These are phyloP conservation scores for Muntiacus muntjak DNA, from an alignment of 2,113 vertebrate species.

Conservation along the genomic window DNA sequence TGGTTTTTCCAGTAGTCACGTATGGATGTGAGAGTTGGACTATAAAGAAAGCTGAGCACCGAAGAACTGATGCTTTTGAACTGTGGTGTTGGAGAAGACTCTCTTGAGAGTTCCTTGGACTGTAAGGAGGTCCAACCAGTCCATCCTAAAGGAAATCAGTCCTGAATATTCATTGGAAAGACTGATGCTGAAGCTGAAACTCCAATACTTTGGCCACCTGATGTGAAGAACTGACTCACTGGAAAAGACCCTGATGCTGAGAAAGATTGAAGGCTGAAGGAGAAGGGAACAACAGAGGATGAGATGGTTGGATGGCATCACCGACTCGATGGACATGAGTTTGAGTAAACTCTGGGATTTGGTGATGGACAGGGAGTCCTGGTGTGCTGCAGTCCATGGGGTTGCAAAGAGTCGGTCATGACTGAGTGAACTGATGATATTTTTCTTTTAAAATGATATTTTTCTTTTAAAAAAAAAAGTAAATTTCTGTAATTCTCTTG, in stretches of 20 bases:
- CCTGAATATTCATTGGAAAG: neutral
- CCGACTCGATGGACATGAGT: neutral
- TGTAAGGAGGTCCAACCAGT: neutral
- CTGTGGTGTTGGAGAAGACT: neutral
- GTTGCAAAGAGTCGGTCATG: neutral
- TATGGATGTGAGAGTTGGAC: neutral
- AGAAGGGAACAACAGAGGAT: neutral
- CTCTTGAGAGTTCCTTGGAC: neutral
- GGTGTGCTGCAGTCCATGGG: neutral
- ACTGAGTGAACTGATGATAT: neutral
- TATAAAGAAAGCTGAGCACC: neutral
- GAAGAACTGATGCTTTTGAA: neutral
- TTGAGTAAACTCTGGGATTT: neutral
- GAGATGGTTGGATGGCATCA: neutral
- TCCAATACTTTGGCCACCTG: neutral
- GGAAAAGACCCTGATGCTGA: neutral
- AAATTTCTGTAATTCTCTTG: neutral
- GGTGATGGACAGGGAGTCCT: neutral
- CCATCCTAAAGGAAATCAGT: neutral
- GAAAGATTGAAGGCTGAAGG: neutral
- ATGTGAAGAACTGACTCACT: neutral
- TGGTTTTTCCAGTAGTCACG: neutral
- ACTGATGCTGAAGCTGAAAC: neutral
- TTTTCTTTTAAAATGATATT: neutral
- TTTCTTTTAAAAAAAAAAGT: neutral